Conservation (phyloP, 2,888 invertebrate species). For the Piscicola geometra region DNA sequence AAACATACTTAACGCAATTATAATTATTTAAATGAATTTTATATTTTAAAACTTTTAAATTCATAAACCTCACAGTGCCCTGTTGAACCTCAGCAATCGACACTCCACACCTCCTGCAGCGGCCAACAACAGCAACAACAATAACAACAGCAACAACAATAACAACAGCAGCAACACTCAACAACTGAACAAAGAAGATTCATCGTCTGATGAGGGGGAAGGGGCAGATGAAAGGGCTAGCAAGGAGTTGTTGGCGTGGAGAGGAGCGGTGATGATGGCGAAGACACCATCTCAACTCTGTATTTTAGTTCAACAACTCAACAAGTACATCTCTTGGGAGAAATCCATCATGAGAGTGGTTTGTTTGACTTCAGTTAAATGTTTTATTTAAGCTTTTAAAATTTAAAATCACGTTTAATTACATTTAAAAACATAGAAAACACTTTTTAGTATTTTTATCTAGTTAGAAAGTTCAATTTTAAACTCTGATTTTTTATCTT, state of each 20-base stretch:
- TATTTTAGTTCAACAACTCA: slow-evolving; percentile 80
- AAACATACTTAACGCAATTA: too few species aligned
- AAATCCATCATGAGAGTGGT: slow-evolving; percentile 99
- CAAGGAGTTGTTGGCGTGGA: slow-evolving; percentile 72
- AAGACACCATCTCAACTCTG: slow-evolving; percentile 84
- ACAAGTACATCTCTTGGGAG: slow-evolving; percentile 91
- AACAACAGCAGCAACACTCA: slow-evolving; percentile 47
- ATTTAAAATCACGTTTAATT: too few species aligned
- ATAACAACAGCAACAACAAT: slow-evolving; percentile 40
- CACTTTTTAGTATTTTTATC: too few species aligned
- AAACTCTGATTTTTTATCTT: too few species aligned
- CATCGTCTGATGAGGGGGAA: slow-evolving; percentile 41
- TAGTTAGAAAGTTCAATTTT: too few species aligned
- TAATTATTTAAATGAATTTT: too few species aligned
- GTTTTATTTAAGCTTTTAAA: too few species aligned
- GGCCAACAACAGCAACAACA: neutral
- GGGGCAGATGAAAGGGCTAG: slow-evolving; percentile 40
- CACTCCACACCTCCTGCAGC: too few species aligned
- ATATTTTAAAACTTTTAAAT: too few species aligned
- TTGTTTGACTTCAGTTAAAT: slow-evolving; percentile 57
- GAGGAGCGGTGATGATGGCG: slow-evolving; percentile 77
- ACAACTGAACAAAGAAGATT: slow-evolving; percentile 5
- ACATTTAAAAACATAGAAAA: too few species aligned
- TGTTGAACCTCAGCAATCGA: too few species aligned
- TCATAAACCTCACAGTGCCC: too few species aligned